Conservation (phyloP, 2,113 vertebrate species). For the Potamarius usumacintae region DNA sequence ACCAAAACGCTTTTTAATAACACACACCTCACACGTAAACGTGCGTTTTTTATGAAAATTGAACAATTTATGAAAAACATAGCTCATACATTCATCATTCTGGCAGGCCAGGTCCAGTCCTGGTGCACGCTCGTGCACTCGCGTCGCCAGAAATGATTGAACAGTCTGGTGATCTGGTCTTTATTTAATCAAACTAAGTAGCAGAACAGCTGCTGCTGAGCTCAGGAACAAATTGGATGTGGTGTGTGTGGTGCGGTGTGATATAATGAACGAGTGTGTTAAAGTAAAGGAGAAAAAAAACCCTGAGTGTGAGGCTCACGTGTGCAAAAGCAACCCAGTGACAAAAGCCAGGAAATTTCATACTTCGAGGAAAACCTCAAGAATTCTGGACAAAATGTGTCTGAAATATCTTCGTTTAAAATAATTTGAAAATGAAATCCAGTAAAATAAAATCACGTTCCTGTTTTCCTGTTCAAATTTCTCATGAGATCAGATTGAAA, state of each 20-base stretch:
- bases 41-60: background rate
- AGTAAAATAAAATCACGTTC: background rate
- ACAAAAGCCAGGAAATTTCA: background rate
- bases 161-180: conserved; percentile 27
- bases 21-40: background rate
- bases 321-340: background rate
- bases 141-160: conserved; percentile 33
- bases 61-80: background rate
- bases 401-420: background rate
- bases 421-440: background rate
- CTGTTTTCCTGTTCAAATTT: background rate
- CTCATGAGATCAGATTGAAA: background rate
- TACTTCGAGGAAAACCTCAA: no score
- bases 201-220: conserved; percentile 38
- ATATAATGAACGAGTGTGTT: conserved; percentile 25
- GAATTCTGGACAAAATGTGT: background rate
- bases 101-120: conserved; percentile 5
- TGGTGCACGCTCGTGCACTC: background rate
- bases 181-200: conserved; percentile 36
- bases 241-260: background rate
- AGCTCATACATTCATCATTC: conserved; percentile 32
- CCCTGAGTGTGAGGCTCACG: background rate
- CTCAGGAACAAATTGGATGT: conserved; percentile 23
- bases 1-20: background rate
- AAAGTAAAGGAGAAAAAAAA: conserved; percentile 3